Evolutionary conservation across 2,797 vertebrate genomes (phyloP), one percentile per base, ranked within the genome.

Genomic region (Coluber constrictor): DNA sequence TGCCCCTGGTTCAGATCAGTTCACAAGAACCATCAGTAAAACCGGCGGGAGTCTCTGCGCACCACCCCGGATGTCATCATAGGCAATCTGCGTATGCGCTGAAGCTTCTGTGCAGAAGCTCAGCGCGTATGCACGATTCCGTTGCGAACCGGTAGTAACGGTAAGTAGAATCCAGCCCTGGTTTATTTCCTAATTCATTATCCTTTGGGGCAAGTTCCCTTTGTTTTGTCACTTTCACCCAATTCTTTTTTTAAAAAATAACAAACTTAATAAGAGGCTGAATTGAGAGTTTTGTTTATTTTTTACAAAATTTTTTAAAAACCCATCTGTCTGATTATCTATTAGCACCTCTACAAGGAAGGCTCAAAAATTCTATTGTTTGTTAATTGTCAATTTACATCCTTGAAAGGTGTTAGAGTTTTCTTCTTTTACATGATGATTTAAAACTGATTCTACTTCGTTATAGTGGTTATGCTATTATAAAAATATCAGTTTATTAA

Each of bases 331-430:
- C 94, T 97, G 96, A 97, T 97, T 96, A 97, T 94, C 96, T 98
- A 98, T 98, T 98, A 98, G 96, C 98, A 98, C 98, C 98, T 98
- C 98, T 87, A 96, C 90, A 92, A 96, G 93, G 90, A 95, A 97
- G 94, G 93, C 96, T 90, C 47, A 94, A 96, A 94, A 95, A 96
- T 96, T 97, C 97, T 94, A 98, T 98, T 98, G 98, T 98, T 98
- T 96, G 97, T 96, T 98, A 98, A 98, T 98, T 98, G 97, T 97
- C 97, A 98, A 98, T 98, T 98, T 98, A 95, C 98, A 98, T 98
- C 97, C 98, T 96, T 94, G 94, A 97, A 97, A 98, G 98, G 98
- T 98, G 98, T 98, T 97, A 97, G 92, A 95, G 13, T 9, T 96
- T 95, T 95, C 96, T 95, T 29, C 96, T 96, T 95, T 97, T 96